Evolutionary conservation across 1,140 invertebrate genomes (phyloP), one percentile per base, ranked within the genome.

Genomic region (Saxidomus purpurata): DNA sequence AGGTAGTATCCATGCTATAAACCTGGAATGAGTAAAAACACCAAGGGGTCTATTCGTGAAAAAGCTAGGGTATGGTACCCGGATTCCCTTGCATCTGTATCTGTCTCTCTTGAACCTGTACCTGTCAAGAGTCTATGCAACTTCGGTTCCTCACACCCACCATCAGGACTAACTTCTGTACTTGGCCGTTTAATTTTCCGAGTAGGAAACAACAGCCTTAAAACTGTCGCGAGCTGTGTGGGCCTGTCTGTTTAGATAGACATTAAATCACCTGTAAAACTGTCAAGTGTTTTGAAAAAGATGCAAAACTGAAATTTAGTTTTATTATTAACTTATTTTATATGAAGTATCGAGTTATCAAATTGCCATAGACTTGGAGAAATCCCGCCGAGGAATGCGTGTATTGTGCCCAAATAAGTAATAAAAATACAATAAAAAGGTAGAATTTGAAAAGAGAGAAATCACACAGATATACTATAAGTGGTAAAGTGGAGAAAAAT

Each of bases 261-360:
- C 67, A 71, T 71, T 40, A 71, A 71, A 71, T 43, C 17, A 71
- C 34, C 67, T 40, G 67, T 71, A 38, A 71, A 71, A 71, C 67
- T 71, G 67, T 71, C 67, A 71, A 6, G 15, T 15, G 4, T 71
- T 38, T 38, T 38, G 28, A 43, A 71, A 40, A 40, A 40, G 13
- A 40, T 71, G 34, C 34, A 71, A n/a, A 71, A 25, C 67, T 43
- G 31, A 40, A 38, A 38, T 43, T 28, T 43, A 40, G 6, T 71
- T 40, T 71, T 71, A 43, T 69, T 69, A 69, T 71, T 71, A 40
- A 71, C 38, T 3, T 71, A 71, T 71, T 71, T 71, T 40, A 28
- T 40, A 71, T 71, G 17, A 17, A 71, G 67, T 43, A n/a, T 71
- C 22, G 34, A 1, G 67, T 43, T 71, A 71, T 71, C 36, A 71